Percentiles rank a stretch among this genome's conserved stretches.
Evolutionary conservation across 2,113 vertebrate genomes (phyloP).

Genomic region (Alaudala cheleensis): DNA sequence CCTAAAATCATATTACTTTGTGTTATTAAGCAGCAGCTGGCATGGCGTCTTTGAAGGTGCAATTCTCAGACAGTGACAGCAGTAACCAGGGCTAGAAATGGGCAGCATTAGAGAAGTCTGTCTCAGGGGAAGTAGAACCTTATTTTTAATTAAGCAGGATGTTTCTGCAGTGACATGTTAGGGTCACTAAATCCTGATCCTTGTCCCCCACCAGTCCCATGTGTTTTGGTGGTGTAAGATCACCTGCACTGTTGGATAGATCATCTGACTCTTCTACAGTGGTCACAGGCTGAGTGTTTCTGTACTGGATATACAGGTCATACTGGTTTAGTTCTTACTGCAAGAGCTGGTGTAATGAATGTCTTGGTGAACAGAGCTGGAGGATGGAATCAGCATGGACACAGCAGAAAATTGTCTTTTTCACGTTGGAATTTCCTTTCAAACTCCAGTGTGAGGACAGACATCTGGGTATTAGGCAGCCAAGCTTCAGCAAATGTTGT

Average conservation of each 20-base stretch:
- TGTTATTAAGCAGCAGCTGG: not conserved
- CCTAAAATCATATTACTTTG: not conserved
- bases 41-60: not conserved
- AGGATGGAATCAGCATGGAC: not conserved
- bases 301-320: not conserved
- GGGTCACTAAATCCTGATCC: not conserved
- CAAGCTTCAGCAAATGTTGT: not conserved
- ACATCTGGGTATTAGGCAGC: not conserved
- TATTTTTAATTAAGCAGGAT: not conserved
- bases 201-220: rapidly evolving
- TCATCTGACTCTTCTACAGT: not conserved
- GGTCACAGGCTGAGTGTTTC: not conserved
- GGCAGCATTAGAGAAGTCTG: not conserved
- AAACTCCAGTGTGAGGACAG: not conserved
- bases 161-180: not conserved
- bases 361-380: not conserved
- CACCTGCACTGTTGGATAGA: not conserved
- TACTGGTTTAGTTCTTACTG: not conserved
- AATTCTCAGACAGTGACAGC: not conserved
- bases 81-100: not conserved
- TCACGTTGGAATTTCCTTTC: too few relatives aligned
- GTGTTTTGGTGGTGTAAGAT: not conserved
- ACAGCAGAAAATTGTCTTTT: too few relatives aligned
- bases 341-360: not conserved
- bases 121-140: not conserved